Percentiles rank a stretch among this genome's conserved stretches.
Evolutionary conservation across 1,140 invertebrate genomes (phyloP).

Genomic region (Pseudachorutes palmiensis): DNA sequence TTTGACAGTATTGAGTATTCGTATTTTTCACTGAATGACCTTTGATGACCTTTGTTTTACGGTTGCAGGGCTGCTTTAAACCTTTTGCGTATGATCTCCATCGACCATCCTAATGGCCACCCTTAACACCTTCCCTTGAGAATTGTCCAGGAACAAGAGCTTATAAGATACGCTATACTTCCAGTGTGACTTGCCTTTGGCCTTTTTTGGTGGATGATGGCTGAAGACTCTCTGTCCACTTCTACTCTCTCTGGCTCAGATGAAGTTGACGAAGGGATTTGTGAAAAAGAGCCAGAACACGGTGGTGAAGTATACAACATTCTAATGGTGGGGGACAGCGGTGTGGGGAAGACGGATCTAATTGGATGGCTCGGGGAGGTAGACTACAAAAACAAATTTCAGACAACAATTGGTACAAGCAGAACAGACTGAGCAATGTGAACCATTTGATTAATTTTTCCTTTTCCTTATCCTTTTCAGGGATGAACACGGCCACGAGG

Average conservation of each 20-base stretch:
- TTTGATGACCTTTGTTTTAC: no score
- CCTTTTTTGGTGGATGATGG: no score
- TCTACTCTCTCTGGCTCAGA: neutral
- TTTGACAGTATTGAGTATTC: no score
- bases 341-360: conserved; percentile 23
- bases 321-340: conserved; percentile 19
- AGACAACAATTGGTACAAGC: conserved; percentile 16
- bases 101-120: no score
- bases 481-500: conserved; percentile 18
- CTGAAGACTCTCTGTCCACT: neutral
- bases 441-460: neutral
- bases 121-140: no score
- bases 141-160: no score
- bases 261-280: neutral
- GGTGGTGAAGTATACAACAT: conserved; percentile 17
- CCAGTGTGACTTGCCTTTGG: no score
- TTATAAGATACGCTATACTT: no score
- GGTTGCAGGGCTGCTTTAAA: no score
- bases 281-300: neutral
- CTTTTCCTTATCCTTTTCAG: conserved; percentile 5
- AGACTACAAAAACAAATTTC: conserved; percentile 13
- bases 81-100: no score
- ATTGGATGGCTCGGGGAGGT: conserved; percentile 17
- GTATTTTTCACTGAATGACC: no score
- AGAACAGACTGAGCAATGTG: neutral